Evolutionary conservation across 2,113 vertebrate genomes (phyloP), one percentile per base, ranked within the genome.

Genomic region (Spea bombifrons): DNA sequence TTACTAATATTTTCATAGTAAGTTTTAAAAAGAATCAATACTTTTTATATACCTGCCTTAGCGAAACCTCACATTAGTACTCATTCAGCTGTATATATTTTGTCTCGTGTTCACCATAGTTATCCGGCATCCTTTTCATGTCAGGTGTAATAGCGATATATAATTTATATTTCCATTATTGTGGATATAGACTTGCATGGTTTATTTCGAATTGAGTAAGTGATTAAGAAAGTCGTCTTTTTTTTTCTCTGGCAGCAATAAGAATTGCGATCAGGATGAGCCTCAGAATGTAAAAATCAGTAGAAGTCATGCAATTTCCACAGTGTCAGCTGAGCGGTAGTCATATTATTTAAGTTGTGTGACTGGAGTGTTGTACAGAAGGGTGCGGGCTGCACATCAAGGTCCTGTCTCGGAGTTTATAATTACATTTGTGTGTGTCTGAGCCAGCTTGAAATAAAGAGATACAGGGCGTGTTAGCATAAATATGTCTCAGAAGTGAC

Each of bases 231-330:
- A 7, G 46, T 44, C 16, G 44, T 59, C 48, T 57, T 57, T 57
- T 44, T 72, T 55, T 57, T 71, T 72, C 30, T 43, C 17, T 3
- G 52, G 49, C 50, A 55, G 50, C 59, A 45, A 57, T 45, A 72
- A 72, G 30, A 30, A 30, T 30, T 30, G 30, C 30, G 30, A 30
- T 30, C 30, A 30, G 30, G 30, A 30, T 30, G 30, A 30, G 30
- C 2, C 30, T 30, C 30, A 1, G 30, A 57, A 50, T 59, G 3
- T 72, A 30, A 43, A 72, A 57, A 50, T 44, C 70, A 17, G 45
- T 44, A 15, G 48, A 57, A 71, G 59, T 57, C 70, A 50, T 71
- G 44, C 69, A 71, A 71, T 57, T 72, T 45, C 70, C 9, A 13
- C 53, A 7, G 10, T 45, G 50, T 57, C 30, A 72, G 59, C 50